A percentile compares a stretch with the other conserved stretches of the same genome.
phyloP scores from a whole-genome alignment of 2,888 invertebrate species.

The Trichacis sp. region DNA sequence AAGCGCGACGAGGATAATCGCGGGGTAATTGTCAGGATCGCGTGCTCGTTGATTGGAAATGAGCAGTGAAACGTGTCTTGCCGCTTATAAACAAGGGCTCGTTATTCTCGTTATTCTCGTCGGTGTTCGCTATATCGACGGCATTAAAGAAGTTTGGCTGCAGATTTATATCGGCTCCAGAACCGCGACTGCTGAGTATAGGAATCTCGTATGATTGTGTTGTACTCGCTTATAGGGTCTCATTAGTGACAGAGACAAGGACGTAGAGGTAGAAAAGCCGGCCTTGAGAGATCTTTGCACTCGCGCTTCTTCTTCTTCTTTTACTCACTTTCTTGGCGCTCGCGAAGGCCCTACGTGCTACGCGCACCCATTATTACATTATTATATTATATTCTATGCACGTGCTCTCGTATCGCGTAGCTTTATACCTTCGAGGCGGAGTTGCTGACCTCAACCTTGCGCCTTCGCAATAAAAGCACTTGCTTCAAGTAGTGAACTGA shows the following conservation, averaged over 20 bases:
- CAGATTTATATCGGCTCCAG: background rate
- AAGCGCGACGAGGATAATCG: too few species aligned
- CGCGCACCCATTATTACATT: constrained; percentile 46
- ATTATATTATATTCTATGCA: too few species aligned
- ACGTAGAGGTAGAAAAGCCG: constrained; percentile 54
- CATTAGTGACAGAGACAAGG: constrained; percentile 65
- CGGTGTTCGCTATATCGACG: constrained; percentile 23
- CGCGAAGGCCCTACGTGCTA: too few species aligned
- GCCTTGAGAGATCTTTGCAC: constrained; percentile 68
- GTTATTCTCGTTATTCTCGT: constrained; percentile 5
- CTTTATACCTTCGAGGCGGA: too few species aligned
- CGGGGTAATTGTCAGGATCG: constrained; percentile 25
- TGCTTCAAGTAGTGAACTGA: too few species aligned
- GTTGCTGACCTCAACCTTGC: too few species aligned
- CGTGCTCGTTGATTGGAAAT: constrained; percentile 23
- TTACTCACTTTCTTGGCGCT: constrained; percentile 49
- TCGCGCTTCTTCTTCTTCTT: constrained; percentile 45
- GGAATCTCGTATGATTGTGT: background rate
- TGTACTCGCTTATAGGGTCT: constrained; percentile 43
- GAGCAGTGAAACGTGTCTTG: constrained; percentile 1
- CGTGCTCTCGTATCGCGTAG: too few species aligned
- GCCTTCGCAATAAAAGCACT: too few species aligned
- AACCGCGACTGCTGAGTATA: background rate
- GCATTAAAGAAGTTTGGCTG: background rate
- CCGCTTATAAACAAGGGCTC: constrained; percentile 5